These are phyloP conservation scores for Luidia sarsii DNA, from an alignment of 53 echinoderm and acorn worm species.

Conservation along the genomic window DNA sequence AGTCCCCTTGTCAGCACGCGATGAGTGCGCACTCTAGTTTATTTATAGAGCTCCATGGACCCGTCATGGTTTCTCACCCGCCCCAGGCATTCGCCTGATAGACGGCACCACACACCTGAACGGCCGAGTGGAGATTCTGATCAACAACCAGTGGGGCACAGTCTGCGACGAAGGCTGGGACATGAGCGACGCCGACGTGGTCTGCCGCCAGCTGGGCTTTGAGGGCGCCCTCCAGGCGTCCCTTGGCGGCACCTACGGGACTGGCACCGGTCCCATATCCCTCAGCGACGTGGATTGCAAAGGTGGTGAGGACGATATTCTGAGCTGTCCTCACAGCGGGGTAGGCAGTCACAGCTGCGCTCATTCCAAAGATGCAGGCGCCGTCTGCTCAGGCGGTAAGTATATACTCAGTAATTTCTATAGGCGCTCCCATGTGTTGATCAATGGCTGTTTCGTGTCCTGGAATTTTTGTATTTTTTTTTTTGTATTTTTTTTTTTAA, in stretches of 20 bases:
- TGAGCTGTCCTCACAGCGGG: constrained; percentile 28
- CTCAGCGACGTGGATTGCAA: constrained; percentile 41
- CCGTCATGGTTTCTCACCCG: no score
- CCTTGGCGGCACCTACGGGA: constrained; percentile 4
- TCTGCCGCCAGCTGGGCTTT: constrained; percentile 54
- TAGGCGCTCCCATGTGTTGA: no score
- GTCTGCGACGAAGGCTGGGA: constrained; percentile 52
- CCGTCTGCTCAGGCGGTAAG: constrained; percentile 30
- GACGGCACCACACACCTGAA: constrained; percentile 23
- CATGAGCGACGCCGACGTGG: constrained; percentile 15
- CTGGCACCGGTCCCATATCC: constrained; percentile 31
- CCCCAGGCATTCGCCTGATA: constrained; percentile 20
- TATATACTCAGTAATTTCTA: no score
- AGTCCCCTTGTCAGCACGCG: no score
- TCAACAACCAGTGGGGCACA: constrained; percentile 39
- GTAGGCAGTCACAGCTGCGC: constrained; percentile 41
- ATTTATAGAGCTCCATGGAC: no score
- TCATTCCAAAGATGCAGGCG: constrained; percentile 45
- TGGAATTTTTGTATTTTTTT: no score
- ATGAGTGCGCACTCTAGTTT: no score
- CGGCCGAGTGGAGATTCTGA: constrained; percentile 49
- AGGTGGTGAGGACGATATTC: constrained; percentile 24
- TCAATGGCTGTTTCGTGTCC: no score
- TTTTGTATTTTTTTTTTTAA: no score
- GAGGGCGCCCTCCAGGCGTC: neutral